phyloP scores from a whole-genome alignment of 2,797 vertebrate genomes.

The Neosalanx taihuensis region DNA sequence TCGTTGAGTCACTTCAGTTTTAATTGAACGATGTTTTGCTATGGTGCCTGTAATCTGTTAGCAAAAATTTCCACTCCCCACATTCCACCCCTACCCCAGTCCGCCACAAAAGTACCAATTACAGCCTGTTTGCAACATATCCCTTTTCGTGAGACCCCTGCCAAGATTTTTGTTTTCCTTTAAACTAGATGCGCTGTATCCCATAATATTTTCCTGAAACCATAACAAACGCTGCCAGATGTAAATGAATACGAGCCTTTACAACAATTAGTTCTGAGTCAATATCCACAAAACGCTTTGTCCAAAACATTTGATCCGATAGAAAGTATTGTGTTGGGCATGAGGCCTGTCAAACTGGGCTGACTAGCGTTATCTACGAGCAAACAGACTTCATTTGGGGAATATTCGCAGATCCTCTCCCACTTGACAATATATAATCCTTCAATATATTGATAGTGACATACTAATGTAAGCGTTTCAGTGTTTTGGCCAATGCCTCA shows the following conservation, averaged over 20 bases:
- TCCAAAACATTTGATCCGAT: constrained; percentile 44
- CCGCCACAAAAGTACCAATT: too few relatives aligned
- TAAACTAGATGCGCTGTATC: constrained; percentile 21
- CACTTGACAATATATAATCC: constrained; percentile 3
- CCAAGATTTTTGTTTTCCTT: constrained; percentile 4
- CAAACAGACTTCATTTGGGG: constrained; percentile 42
- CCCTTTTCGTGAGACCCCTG: constrained; percentile 37
- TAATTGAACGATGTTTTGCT: too few relatives aligned
- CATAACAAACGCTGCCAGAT: constrained; percentile 44
- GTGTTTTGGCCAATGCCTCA: not conserved
- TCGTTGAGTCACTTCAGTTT: too few relatives aligned
- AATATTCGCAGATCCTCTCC: constrained; percentile 32
- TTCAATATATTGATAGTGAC: not conserved
- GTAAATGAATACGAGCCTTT: constrained; percentile 42
- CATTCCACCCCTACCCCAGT: too few relatives aligned
- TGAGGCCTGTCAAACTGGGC: constrained; percentile 29
- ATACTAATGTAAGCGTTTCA: not conserved
- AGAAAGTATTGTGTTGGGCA: constrained; percentile 41
- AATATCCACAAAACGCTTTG: constrained; percentile 34
- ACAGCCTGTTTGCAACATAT: too few relatives aligned
- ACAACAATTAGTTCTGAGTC: constrained; percentile 33
- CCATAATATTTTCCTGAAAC: constrained; percentile 34
- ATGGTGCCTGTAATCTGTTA: too few relatives aligned
- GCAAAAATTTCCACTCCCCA: too few relatives aligned
- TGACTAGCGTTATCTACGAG: constrained; percentile 40